Conservation (phyloP, 1,140 invertebrate species). For the Sitodiplosis mosellana region DNA sequence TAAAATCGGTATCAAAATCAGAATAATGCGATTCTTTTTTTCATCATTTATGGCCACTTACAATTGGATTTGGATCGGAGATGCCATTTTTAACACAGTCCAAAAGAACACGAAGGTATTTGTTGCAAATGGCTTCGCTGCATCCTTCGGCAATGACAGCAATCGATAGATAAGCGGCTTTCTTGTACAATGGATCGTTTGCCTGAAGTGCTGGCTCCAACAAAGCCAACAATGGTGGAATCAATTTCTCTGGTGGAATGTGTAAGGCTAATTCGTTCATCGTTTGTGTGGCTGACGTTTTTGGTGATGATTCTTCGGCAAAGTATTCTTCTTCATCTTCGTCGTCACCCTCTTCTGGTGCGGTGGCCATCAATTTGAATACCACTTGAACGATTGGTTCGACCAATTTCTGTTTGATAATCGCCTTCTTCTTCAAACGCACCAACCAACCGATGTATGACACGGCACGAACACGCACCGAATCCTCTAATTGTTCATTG, state of each 20-base stretch:
- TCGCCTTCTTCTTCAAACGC: slow-evolving; percentile 48
- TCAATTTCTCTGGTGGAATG: slow-evolving; percentile 56
- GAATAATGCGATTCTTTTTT: neutral
- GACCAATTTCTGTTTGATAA: slow-evolving; percentile 54
- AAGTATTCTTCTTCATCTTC: slow-evolving; percentile 44
- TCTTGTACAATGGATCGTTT: slow-evolving; percentile 35
- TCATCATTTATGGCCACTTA: slow-evolving; percentile 4
- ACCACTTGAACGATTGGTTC: slow-evolving; percentile 48
- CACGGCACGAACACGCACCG: slow-evolving; percentile 45
- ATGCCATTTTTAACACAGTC: slow-evolving; percentile 52
- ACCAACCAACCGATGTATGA: slow-evolving; percentile 42
- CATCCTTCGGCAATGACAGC: slow-evolving; percentile 67
- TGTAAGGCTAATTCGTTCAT: slow-evolving; percentile 57
- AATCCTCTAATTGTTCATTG: slow-evolving; percentile 33
- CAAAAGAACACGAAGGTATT: slow-evolving; percentile 50
- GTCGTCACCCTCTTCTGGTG: slow-evolving; percentile 25
- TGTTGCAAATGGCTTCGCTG: slow-evolving; percentile 49
- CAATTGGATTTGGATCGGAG: slow-evolving; percentile 35
- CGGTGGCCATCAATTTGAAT: slow-evolving; percentile 44
- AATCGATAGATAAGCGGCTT: slow-evolving; percentile 51
- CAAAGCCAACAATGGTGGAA: slow-evolving; percentile 42
- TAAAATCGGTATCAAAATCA: too few relatives aligned
- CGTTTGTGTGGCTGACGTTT: slow-evolving; percentile 49
- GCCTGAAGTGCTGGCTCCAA: slow-evolving; percentile 41
- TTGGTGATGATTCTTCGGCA: slow-evolving; percentile 34